Evolutionary conservation across 2,888 invertebrate species (phyloP).

Genomic region (Trissonchulus sp.): DNA sequence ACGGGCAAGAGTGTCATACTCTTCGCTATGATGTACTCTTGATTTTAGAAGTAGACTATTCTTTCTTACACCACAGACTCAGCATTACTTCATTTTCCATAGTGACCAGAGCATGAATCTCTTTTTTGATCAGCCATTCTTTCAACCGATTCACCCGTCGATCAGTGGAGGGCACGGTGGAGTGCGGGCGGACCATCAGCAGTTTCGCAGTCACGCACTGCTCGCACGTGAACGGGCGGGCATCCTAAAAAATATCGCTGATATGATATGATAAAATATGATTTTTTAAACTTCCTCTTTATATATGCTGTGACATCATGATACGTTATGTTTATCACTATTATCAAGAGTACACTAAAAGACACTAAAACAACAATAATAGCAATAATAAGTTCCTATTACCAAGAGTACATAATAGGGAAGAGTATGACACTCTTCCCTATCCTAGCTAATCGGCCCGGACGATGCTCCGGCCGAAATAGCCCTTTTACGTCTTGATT

Average conservation of each 20-base stretch:
- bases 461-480: too few relatives aligned
- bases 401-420: background rate
- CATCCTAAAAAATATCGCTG: background rate
- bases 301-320: too few relatives aligned
- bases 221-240: conserved; percentile 37
- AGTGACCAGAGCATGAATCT: conserved; percentile 41
- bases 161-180: background rate
- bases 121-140: conserved; percentile 43
- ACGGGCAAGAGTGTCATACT: too few relatives aligned
- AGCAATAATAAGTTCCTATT: background rate
- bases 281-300: too few relatives aligned
- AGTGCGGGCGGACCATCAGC: conserved; percentile 43
- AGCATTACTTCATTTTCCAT: conserved; percentile 41
- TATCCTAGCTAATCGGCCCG: too few relatives aligned
- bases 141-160: conserved; percentile 31
- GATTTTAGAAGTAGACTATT: too few relatives aligned
- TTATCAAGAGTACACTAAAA: background rate
- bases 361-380: background rate
- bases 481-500: too few relatives aligned
- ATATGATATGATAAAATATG: too few relatives aligned
- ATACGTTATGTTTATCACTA: too few relatives aligned
- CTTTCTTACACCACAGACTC: background rate
- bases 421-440: too few relatives aligned
- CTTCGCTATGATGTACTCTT: too few relatives aligned
- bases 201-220: conserved; percentile 41